These are phyloP conservation scores for Amia ocellicauda DNA, from an alignment of 2,113 vertebrate genomes.

Conservation along the genomic window DNA sequence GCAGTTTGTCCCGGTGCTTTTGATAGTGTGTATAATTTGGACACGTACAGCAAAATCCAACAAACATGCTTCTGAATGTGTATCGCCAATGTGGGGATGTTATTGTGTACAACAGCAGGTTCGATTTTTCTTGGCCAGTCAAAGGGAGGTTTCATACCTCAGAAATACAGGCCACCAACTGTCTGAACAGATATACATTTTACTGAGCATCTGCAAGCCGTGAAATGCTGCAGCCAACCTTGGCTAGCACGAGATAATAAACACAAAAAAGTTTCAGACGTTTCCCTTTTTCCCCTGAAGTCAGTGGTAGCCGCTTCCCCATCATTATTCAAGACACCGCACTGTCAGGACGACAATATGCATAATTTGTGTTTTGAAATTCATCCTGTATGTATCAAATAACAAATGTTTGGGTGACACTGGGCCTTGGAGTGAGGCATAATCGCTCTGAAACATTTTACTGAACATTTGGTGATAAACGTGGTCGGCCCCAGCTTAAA, in stretches of 20 bases:
- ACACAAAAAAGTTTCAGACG: constrained; percentile 41
- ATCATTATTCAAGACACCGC: constrained; percentile 58
- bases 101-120: constrained; percentile 52
- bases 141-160: constrained; percentile 50
- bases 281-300: constrained; percentile 58
- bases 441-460: constrained; percentile 83
- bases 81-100: constrained; percentile 28
- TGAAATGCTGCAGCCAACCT: constrained; percentile 53
- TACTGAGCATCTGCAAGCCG: constrained; percentile 65
- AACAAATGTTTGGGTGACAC: constrained; percentile 57
- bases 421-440: constrained; percentile 36
- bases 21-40: too few species aligned
- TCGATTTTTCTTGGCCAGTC: constrained; percentile 51
- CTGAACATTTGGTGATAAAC: constrained; percentile 90
- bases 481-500: constrained; percentile 91
- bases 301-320: constrained; percentile 55
- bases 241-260: constrained; percentile 44
- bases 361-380: constrained; percentile 60
- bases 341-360: constrained; percentile 57
- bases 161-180: constrained; percentile 55
- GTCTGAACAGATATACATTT: constrained; percentile 58
- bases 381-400: constrained; percentile 61
- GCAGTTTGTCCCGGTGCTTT: neutral
- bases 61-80: too few species aligned
- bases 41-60: too few species aligned